A percentile compares a stretch with the other conserved stretches of the same genome.
These are phyloP conservation scores for Coelinius sp. DNA, from an alignment of 2,888 invertebrate genomes.

Conservation along the genomic window DNA sequence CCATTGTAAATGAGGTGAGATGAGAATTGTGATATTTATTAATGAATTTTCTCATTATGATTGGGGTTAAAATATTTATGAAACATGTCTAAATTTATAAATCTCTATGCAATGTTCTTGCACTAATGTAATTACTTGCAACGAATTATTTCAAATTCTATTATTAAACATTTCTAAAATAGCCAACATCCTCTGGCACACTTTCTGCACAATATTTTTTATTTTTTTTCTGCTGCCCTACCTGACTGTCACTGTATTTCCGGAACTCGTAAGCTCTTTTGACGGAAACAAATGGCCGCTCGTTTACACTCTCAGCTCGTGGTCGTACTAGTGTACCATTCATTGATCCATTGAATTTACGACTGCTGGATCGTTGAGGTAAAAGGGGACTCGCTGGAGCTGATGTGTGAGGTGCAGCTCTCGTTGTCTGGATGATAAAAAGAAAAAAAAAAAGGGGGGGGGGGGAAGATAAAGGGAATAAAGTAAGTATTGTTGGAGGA, in stretches of 20 bases:
- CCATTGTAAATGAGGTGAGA: constrained; percentile 1
- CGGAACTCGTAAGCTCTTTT: constrained; percentile 73
- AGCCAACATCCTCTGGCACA: constrained; percentile 26
- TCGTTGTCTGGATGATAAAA: constrained; percentile 46
- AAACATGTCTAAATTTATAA: constrained; percentile 18
- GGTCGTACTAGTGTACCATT: constrained; percentile 67
- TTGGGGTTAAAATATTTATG: constrained; percentile 25
- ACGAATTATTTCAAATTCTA: neutral
- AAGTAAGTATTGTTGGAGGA: neutral
- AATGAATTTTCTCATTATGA: constrained; percentile 7
- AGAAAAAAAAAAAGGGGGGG: neutral
- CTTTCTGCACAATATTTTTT: neutral
- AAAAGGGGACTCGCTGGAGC: constrained; percentile 73
- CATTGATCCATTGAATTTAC: constrained; percentile 68
- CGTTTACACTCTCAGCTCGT: constrained; percentile 71
- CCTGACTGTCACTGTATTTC: constrained; percentile 72
- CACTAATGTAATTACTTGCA: constrained; percentile 1
- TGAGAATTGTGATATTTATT: neutral
- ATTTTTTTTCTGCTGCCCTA: constrained; percentile 60
- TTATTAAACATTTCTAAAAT: constrained; percentile 16
- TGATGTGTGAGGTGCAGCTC: constrained; percentile 63
- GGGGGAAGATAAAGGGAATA: neutral
- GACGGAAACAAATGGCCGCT: constrained; percentile 78
- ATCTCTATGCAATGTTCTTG: neutral
- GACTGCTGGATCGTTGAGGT: constrained; percentile 71